phyloP scores from a whole-genome alignment of 2,113 vertebrate genomes.

The Illadopsis cleaveri region DNA sequence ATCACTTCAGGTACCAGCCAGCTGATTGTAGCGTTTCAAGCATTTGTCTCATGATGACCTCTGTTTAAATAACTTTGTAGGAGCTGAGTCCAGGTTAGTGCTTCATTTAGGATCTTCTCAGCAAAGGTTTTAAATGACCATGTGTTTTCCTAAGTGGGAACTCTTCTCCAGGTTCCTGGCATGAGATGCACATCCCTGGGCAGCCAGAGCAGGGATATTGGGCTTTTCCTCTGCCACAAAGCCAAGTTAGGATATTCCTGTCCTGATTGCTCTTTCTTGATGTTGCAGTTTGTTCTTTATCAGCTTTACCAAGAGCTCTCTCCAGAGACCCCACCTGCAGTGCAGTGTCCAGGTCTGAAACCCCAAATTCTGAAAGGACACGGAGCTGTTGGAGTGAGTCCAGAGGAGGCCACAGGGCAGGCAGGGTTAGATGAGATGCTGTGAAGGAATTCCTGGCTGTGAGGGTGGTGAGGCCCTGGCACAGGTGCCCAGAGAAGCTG shows the following conservation, averaged over 20 bases:
- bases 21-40: conserved; percentile 38
- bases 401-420: neutral
- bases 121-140: neutral
- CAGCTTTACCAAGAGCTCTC: neutral
- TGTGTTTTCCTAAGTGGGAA: neutral
- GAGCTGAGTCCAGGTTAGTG: neutral
- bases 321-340: neutral
- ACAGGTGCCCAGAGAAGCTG: neutral
- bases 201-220: neutral
- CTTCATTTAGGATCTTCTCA: neutral
- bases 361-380: neutral
- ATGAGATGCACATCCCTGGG: neutral
- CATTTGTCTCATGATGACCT: neutral
- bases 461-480: rapidly evolving
- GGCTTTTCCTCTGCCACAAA: neutral
- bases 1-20: conserved; percentile 16
- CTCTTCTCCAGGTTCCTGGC: neutral
- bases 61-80: conserved; percentile 35
- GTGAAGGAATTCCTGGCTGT: neutral
- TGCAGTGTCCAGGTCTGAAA: neutral
- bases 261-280: neutral
- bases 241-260: neutral
- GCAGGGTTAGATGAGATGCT: neutral
- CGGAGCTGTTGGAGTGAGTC: neutral
- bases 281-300: neutral